Evolutionary conservation across 2,888 invertebrate species (phyloP).

Genomic region (Teleogryllus oceanicus): DNA sequence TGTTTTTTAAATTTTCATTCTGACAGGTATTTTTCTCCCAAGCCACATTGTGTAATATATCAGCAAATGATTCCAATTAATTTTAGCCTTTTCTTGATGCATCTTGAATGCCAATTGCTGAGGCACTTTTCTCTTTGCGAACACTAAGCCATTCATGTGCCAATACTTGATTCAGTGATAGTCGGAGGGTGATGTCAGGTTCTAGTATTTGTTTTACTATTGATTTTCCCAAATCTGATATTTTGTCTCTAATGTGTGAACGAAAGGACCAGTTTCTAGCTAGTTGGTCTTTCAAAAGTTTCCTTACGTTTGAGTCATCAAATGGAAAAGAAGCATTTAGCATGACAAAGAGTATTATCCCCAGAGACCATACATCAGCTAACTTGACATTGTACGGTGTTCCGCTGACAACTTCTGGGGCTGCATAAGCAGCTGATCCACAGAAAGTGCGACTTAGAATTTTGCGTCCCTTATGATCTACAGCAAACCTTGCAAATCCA

Average conservation of each 20-base stretch:
- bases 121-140: slow-evolving; percentile 54
- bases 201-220: slow-evolving; percentile 78
- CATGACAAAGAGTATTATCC: slow-evolving; percentile 90
- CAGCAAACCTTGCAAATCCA: slow-evolving; percentile 83
- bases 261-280: slow-evolving; percentile 75
- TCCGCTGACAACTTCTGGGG: slow-evolving; percentile 90
- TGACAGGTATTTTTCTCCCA: too few species aligned
- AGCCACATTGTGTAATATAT: too few species aligned
- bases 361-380: slow-evolving; percentile 91
- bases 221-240: slow-evolving; percentile 69
- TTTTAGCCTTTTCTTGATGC: too few species aligned
- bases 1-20: too few species aligned
- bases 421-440: slow-evolving; percentile 95
- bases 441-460: slow-evolving; percentile 88
- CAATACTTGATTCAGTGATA: slow-evolving; percentile 70
- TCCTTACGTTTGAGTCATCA: slow-evolving; percentile 79
- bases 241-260: slow-evolving; percentile 64
- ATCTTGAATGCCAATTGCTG: slow-evolving; percentile 19
- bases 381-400: slow-evolving; percentile 83
- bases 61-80: too few species aligned
- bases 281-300: slow-evolving; percentile 79
- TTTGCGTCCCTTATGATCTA: slow-evolving; percentile 66
- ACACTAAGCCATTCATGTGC: slow-evolving; percentile 72
- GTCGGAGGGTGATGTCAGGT: slow-evolving; percentile 73
- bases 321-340: slow-evolving; percentile 92